Conservation (phyloP, 2,113 vertebrate genomes). For the Raja brachyura region DNA sequence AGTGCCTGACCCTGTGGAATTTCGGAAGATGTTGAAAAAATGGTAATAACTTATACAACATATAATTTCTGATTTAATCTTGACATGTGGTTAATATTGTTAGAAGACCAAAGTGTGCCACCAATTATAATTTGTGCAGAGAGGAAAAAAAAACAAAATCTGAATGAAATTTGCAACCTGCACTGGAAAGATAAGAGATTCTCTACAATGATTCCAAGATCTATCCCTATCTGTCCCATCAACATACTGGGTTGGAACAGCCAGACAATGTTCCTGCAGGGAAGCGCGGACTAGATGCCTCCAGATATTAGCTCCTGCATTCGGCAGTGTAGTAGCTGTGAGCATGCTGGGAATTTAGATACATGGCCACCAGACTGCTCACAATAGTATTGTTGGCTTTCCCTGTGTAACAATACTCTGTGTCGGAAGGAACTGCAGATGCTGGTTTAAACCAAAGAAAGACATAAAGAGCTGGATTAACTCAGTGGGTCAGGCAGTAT, state of each 20-base stretch:
- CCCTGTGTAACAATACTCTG: no score
- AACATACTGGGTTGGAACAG: not conserved
- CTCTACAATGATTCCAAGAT: not conserved
- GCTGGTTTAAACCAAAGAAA: no score
- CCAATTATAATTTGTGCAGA: not conserved
- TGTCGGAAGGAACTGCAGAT: no score
- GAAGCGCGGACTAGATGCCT: no score
- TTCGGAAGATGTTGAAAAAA: conserved; percentile 66
- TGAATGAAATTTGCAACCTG: not conserved
- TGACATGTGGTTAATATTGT: not conserved
- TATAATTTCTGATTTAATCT: not conserved
- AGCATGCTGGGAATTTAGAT: no score
- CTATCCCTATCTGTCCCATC: not conserved
- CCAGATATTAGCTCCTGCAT: no score
- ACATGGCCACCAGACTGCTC: no score
- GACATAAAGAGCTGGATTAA: no score
- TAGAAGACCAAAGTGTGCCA: not conserved
- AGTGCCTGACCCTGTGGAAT: conserved; percentile 58
- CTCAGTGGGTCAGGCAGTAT: no score
- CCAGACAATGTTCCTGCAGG: no score
- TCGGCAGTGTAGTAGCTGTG: no score
- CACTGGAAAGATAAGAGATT: not conserved
- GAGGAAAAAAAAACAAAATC: not conserved
- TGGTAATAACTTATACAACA: conserved; percentile 53
- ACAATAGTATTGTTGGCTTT: no score